Base-by-base conservation (phyloP, 2,888 invertebrate species). In the Caenorhabditis macrosperma region DNA sequence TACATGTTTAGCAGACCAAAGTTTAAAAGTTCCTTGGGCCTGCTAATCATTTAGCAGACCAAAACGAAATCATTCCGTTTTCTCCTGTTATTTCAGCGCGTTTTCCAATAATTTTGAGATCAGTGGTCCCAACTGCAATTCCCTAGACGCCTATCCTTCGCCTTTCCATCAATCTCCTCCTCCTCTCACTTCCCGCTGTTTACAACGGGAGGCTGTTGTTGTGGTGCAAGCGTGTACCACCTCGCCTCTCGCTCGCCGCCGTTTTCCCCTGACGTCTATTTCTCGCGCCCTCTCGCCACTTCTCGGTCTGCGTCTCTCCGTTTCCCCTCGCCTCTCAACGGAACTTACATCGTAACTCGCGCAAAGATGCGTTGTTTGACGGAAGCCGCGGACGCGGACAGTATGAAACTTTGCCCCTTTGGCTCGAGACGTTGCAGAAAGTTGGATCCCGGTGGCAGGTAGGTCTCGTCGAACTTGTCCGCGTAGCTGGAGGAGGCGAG, bases 321-420 rank as follows among this genome's bases (percentile, higher is more conserved):
- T 46, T 54, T 67, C 54, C 35, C 55, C 54, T 26, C 28, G 44
- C 26, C 63, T 50, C 46, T 9, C 17, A 20, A 48, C 17, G 20
- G 46, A 67, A 80, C 81, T 68, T 44, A 85, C 85, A 82, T 79
- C 12, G 66, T 52, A 57, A 86, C 68, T 33, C 86, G 57, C 7
- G 82, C 85, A 63, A 82, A 86, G 17, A 86, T 78, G 9, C 84
- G 66, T 52, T 86, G 86, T 55, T 82, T 81, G 28, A 69, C 54
- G 0, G 85, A 84, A n/a, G 83, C 81, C 33, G 82, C 82, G 9
- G 86, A 84, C 12, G 85, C 85, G 6, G 86, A 85, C 35, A 86
- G 66, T 41, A 86, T 80, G 61, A 85, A 85, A 22, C 76, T 74
- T 66, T 83, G 84, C 35, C 82, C 84, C 48, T 82, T 85, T 30